Conservation (phyloP, 2,113 vertebrate species). For the Reinhardtius hippoglossoides region DNA sequence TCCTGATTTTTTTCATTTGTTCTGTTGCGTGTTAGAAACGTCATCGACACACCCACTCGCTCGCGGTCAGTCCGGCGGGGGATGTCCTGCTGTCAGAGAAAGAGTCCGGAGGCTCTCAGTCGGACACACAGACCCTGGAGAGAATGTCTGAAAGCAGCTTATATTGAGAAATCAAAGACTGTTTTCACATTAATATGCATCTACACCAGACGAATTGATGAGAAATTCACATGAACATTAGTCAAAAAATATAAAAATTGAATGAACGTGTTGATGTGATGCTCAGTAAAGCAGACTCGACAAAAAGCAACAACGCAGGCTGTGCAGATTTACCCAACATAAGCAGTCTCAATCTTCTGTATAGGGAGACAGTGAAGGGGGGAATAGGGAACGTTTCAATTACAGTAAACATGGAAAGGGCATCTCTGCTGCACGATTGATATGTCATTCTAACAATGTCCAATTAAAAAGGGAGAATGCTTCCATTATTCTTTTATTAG, state of each 20-base stretch:
- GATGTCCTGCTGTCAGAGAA: too few relatives aligned
- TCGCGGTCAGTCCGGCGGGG: too few relatives aligned
- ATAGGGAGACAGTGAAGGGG: conserved; percentile 25
- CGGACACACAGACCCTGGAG: too few relatives aligned
- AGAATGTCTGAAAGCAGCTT: neutral
- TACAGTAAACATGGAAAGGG: conserved; percentile 82
- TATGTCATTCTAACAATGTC: conserved; percentile 84
- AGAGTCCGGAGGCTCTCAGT: too few relatives aligned
- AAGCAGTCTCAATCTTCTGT: conserved; percentile 37
- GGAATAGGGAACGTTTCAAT: conserved; percentile 79
- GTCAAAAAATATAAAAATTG: conserved; percentile 14
- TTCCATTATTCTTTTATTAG: conserved; percentile 83
- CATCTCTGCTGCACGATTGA: conserved; percentile 80
- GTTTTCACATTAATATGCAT: conserved; percentile 31
- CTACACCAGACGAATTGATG: neutral
- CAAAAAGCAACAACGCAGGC: conserved; percentile 25
- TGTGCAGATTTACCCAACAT: conserved; percentile 42
- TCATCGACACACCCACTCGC: too few relatives aligned
- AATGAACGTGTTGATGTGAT: conserved; percentile 35
- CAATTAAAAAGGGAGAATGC: conserved; percentile 84
- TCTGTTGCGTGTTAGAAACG: too few relatives aligned
- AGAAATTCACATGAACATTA: conserved; percentile 4
- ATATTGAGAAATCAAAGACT: conserved; percentile 3
- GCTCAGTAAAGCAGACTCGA: conserved; percentile 39
- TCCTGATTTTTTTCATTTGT: too few relatives aligned